phyloP scores from a whole-genome alignment of 2,888 invertebrate genomes.

The Galerucella calmariensis region DNA sequence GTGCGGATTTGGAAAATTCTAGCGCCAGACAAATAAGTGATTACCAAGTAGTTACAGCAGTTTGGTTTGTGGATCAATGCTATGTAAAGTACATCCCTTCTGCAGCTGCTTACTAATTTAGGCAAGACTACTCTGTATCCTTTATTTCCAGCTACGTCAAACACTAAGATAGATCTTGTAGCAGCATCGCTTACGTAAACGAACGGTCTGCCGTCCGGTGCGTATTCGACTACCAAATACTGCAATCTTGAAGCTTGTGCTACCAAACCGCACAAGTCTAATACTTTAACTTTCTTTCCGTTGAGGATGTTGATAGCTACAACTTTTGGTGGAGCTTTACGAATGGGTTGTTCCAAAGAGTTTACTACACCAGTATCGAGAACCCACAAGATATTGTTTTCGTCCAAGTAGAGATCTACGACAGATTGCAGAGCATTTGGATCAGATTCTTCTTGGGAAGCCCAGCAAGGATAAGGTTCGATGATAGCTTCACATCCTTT shows the following conservation, averaged over 20 bases:
- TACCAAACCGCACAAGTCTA: conserved; percentile 60
- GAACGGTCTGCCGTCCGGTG: conserved; percentile 65
- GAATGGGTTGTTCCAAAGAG: conserved; percentile 69
- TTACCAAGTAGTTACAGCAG: conserved; percentile 67
- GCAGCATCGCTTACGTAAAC: conserved; percentile 68
- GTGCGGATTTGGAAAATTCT: conserved; percentile 70
- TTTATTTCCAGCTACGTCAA: conserved; percentile 66
- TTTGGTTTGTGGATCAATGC: conserved; percentile 66
- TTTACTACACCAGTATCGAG: conserved; percentile 72
- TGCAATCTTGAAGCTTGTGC: conserved; percentile 61
- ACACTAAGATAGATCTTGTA: conserved; percentile 66
- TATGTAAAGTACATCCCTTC: conserved; percentile 71
- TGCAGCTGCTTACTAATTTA: conserved; percentile 60
- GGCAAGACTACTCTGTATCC: conserved; percentile 72
- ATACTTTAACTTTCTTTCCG: conserved; percentile 69
- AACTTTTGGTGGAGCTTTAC: conserved; percentile 71
- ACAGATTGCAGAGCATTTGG: conserved; percentile 78
- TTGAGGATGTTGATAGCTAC: conserved; percentile 70
- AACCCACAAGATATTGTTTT: conserved; percentile 70
- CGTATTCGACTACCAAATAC: conserved; percentile 71
- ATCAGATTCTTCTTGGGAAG: conserved; percentile 76
- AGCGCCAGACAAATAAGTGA: conserved; percentile 69
- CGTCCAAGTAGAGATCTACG: conserved; percentile 73
- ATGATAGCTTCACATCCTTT: conserved; percentile 67
- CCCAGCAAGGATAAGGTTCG: conserved; percentile 76